A percentile compares a stretch with the other conserved stretches of the same genome.
phyloP scores from a whole-genome alignment of 2,888 invertebrate genomes.

The Drosophila vallismaia region DNA sequence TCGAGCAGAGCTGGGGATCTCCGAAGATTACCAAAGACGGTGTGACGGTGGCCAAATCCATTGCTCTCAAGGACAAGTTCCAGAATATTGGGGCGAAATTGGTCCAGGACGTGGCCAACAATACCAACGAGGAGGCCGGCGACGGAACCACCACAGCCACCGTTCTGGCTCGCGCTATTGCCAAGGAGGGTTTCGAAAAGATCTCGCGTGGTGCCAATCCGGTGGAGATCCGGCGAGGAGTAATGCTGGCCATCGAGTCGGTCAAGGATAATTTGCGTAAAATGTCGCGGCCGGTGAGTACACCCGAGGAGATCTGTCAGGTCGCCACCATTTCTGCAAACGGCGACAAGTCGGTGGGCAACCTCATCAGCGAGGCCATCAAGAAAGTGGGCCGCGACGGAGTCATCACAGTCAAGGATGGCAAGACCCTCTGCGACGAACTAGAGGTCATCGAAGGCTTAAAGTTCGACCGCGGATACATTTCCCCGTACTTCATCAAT shows the following conservation, averaged over 20 bases:
- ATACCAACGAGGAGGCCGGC: conserved; percentile 99
- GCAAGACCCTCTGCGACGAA: conserved; percentile 97
- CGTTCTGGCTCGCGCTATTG: conserved; percentile 98
- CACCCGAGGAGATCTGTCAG: conserved; percentile 99
- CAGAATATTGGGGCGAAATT: conserved; percentile 99
- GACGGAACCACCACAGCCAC: conserved; percentile 99
- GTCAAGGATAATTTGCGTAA: conserved; percentile 93
- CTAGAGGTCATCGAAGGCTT: conserved; percentile 98
- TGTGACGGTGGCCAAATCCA: conserved; percentile 98
- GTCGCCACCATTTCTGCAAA: conserved; percentile 99
- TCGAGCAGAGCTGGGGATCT: conserved; percentile 99
- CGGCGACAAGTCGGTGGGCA: conserved; percentile 95
- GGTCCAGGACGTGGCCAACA: conserved; percentile 99
- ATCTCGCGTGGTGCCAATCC: conserved; percentile 98
- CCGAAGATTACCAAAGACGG: conserved; percentile 99
- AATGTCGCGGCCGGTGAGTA: conserved; percentile 96
- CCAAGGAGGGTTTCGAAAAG: conserved; percentile 99
- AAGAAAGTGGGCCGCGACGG: conserved; percentile 98
- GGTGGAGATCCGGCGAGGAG: conserved; percentile 96
- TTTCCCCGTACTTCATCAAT: conserved; percentile 99
- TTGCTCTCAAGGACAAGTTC: conserved; percentile 98
- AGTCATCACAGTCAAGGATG: conserved; percentile 99
- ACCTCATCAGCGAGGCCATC: conserved; percentile 98
- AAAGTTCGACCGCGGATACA: conserved; percentile 99
- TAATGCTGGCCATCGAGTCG: conserved; percentile 96